These are phyloP conservation scores for Julus scanicus DNA, from an alignment of 2,888 invertebrate species.

Conservation along the genomic window DNA sequence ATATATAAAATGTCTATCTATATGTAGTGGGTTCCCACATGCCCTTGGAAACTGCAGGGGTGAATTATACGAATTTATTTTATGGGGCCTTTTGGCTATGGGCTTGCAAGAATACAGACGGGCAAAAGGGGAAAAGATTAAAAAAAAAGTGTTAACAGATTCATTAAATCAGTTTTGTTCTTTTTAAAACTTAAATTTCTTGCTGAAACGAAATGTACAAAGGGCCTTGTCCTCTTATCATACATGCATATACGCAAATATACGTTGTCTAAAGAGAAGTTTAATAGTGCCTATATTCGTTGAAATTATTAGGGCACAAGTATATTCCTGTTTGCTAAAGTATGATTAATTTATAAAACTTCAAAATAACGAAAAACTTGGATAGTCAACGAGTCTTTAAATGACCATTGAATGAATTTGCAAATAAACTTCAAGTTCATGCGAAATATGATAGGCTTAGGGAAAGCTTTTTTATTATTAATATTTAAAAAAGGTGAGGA, in stretches of 20 bases:
- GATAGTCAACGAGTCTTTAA: too few species aligned
- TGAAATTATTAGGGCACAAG: too few species aligned
- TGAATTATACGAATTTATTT: background rate
- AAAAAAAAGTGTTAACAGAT: background rate
- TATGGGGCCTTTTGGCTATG: constrained; percentile 3
- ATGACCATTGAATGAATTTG: constrained; percentile 2
- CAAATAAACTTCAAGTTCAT: background rate
- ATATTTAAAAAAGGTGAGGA: constrained; percentile 26
- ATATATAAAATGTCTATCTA: background rate
- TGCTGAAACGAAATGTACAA: too few species aligned
- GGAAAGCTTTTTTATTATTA: background rate
- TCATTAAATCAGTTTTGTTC: background rate
- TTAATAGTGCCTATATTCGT: too few species aligned
- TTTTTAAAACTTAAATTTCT: background rate
- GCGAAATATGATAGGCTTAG: background rate
- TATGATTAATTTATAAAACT: too few species aligned
- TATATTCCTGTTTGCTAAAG: too few species aligned
- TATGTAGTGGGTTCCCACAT: background rate
- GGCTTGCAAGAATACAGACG: background rate
- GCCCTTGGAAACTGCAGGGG: background rate
- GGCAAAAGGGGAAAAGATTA: background rate
- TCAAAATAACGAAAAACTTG: too few species aligned
- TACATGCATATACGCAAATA: too few species aligned
- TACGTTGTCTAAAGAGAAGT: too few species aligned
- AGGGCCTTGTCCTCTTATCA: too few species aligned